A percentile compares a stretch with the other conserved stretches of the same genome.
Conservation (phyloP, 2,113 vertebrate species). For the Arvicanthis niloticus region DNA sequence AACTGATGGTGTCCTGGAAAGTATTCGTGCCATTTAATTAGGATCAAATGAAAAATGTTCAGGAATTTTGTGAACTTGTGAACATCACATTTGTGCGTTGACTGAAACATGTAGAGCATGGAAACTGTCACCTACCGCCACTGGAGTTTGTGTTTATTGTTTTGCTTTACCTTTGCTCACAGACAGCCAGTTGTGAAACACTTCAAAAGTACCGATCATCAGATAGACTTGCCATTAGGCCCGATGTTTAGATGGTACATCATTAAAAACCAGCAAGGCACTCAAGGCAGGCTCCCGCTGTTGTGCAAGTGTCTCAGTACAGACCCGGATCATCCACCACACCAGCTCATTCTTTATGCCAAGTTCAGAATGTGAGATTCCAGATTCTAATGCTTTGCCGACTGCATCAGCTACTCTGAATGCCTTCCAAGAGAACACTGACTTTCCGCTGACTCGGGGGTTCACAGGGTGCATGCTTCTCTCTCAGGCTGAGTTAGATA, state of each 20-base stretch:
- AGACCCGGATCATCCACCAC: neutral
- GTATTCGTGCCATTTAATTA: neutral
- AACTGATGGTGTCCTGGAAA: neutral
- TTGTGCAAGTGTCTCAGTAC: neutral
- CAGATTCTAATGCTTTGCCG: neutral
- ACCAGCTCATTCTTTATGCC: neutral
- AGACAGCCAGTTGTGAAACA: slow-evolving; percentile 34
- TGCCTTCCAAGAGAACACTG: neutral
- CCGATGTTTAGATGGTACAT: slow-evolving; percentile 1
- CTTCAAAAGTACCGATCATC: neutral
- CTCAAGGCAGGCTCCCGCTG: neutral
- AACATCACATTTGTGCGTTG: neutral
- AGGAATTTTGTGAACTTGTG: neutral
- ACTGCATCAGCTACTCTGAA: neutral
- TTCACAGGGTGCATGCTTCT: neutral
- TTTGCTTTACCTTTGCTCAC: neutral
- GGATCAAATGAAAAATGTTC: neutral
- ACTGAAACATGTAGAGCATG: neutral
- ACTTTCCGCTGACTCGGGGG: neutral
- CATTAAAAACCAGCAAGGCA: neutral
- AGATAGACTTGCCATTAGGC: neutral
- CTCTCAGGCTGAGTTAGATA: neutral
- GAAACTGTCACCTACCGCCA: neutral
- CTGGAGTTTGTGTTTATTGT: neutral
- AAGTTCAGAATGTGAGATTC: neutral